Evolutionary conservation across 2,113 vertebrate genomes (phyloP).

Genomic region (Sapayoa aenigma): DNA sequence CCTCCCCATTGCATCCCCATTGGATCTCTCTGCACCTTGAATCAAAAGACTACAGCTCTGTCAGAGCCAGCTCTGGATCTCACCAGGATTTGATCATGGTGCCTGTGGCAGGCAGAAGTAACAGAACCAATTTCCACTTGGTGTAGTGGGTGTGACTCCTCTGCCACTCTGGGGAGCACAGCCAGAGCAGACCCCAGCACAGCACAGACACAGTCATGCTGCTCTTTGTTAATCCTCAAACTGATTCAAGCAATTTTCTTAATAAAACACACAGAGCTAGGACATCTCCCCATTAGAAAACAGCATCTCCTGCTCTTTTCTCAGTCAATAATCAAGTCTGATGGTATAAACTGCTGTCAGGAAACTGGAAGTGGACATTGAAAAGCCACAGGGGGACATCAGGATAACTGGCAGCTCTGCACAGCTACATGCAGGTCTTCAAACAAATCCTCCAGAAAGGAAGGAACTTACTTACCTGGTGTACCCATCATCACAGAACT

Average conservation of each 20-base stretch:
- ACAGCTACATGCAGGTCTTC: background rate
- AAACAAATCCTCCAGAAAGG: background rate
- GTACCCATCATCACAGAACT: background rate
- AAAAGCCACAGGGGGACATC: rapidly evolving
- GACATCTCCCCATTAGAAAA: background rate
- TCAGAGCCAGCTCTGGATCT: background rate
- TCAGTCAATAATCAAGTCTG: background rate
- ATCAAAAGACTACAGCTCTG: background rate
- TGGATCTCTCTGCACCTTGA: background rate
- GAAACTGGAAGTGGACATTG: background rate
- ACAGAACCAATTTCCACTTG: background rate
- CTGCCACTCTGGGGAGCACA: rapidly evolving
- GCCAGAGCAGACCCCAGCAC: background rate
- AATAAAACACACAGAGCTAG: background rate
- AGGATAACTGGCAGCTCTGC: background rate
- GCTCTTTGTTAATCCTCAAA: background rate
- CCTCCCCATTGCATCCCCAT: background rate
- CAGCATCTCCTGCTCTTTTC: background rate
- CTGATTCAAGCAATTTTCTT: background rate
- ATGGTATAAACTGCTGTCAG: background rate
- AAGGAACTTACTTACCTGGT: background rate
- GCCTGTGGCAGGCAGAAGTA: background rate
- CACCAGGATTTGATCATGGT: rapidly evolving
- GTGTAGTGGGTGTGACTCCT: rapidly evolving
- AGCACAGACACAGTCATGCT: rapidly evolving